These are phyloP conservation scores for Wiebesia pumilae DNA, from an alignment of 1,140 invertebrate genomes.

Conservation along the genomic window DNA sequence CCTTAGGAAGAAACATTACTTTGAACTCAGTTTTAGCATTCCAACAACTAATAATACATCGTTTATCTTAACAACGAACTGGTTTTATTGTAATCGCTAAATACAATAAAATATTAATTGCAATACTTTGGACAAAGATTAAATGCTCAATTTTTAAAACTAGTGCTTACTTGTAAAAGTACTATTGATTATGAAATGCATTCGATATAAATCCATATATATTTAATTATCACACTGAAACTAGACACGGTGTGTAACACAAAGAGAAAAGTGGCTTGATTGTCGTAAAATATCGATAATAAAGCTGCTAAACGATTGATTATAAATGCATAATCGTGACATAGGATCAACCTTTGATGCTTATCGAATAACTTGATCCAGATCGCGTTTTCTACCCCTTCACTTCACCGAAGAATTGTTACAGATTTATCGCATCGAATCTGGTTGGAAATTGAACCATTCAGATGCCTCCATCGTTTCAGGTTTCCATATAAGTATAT, in stretches of 20 bases:
- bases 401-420: not conserved
- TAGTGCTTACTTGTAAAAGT: not conserved
- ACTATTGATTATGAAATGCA: not conserved
- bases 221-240: too few relatives aligned
- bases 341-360: not conserved
- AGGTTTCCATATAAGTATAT: not conserved
- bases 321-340: slow-evolving; percentile 33
- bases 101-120: not conserved
- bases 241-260: too few relatives aligned
- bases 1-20: too few relatives aligned
- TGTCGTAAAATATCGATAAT: not conserved
- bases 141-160: not conserved
- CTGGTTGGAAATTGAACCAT: slow-evolving; percentile 17
- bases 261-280: not conserved
- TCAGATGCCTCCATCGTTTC: not conserved
- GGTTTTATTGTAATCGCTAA: too few relatives aligned
- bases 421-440: not conserved
- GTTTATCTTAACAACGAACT: not conserved
- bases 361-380: slow-evolving; percentile 1
- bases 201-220: too few relatives aligned
- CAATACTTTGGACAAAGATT: not conserved
- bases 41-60: not conserved
- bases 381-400: slow-evolving; percentile 6
- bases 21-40: not conserved
- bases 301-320: not conserved